Conservation (phyloP, 53 echinoderm and acorn worm species). For the Holothuria leucospilota region DNA sequence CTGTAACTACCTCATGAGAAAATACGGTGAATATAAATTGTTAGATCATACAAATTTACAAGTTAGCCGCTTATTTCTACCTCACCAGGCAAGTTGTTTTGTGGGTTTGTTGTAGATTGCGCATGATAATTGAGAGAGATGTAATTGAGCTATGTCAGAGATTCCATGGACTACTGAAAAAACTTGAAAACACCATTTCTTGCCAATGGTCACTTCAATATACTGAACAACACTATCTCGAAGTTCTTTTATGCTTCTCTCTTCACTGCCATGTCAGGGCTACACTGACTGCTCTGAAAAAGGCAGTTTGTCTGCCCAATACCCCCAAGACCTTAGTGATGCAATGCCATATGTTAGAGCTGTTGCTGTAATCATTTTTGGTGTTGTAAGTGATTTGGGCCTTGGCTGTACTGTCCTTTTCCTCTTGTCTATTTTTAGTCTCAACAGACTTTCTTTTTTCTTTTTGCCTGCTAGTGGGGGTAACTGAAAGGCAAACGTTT, state of each 20-base stretch:
- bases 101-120: neutral
- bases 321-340: slow-evolving; percentile 23
- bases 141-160: neutral
- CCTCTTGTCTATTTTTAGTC: too few relatives aligned
- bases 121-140: too few relatives aligned
- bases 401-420: too few relatives aligned
- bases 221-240: slow-evolving; percentile 27
- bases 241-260: slow-evolving; percentile 33
- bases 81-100: neutral
- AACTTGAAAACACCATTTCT: neutral
- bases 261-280: slow-evolving; percentile 46
- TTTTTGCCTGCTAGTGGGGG: too few relatives aligned
- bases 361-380: too few relatives aligned
- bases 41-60: slow-evolving; percentile 3
- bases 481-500: too few relatives aligned
- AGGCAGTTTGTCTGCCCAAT: slow-evolving; percentile 82
- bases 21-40: neutral
- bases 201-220: neutral
- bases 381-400: too few relatives aligned
- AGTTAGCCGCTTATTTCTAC: neutral
- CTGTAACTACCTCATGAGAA: neutral
- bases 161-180: neutral
- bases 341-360: too few relatives aligned
- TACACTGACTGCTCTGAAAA: slow-evolving; percentile 61
- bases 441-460: too few relatives aligned